Conservation (phyloP, 2,113 vertebrate species). For the Prionailurus viverrinus region DNA sequence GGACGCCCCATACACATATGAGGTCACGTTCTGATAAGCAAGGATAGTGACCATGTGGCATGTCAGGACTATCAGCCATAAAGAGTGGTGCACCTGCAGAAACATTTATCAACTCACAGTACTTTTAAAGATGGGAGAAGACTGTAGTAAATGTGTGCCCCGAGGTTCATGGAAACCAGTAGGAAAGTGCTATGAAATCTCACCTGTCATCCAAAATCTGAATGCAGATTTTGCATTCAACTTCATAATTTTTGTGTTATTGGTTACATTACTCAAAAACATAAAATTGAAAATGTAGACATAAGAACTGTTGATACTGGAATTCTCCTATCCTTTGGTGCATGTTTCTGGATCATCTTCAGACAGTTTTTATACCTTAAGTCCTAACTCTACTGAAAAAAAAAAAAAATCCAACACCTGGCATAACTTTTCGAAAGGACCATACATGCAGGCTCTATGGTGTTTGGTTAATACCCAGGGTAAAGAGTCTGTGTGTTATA, state of each 20-base stretch:
- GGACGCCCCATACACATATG: not conserved
- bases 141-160: not conserved
- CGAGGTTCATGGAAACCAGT: not conserved
- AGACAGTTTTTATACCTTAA: not conserved
- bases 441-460: not conserved
- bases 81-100: not conserved
- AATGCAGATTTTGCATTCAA: not conserved
- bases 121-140: not conserved
- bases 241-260: not conserved
- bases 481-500: conserved; percentile 3
- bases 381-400: not conserved
- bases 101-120: not conserved
- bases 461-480: not conserved
- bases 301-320: not conserved
- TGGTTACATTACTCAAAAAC: not conserved
- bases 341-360: not conserved
- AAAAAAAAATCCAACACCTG: not conserved
- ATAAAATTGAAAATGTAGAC: conserved; percentile 28
- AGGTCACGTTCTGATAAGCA: not conserved
- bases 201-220: conserved; percentile 22
- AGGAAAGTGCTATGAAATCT: not conserved
- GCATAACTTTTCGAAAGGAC: not conserved
- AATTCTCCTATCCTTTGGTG: not conserved
- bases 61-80: not conserved
- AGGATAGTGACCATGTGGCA: not conserved